Evolutionary conservation across 1,140 invertebrate genomes (phyloP).

Genomic region (Heterodera carotae): DNA sequence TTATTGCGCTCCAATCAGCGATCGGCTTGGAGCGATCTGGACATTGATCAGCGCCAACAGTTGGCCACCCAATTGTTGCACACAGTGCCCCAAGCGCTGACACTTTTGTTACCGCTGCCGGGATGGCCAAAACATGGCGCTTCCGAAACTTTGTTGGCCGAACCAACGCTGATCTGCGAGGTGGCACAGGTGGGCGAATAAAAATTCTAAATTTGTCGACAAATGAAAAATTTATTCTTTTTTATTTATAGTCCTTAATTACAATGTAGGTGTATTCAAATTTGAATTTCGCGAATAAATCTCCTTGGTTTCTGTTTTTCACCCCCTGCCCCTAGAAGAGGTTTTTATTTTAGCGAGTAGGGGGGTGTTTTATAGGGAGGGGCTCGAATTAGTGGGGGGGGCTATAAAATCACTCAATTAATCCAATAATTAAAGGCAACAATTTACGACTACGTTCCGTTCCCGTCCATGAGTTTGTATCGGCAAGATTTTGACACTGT

Average conservation of each 20-base stretch:
- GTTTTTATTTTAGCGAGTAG: too few species aligned
- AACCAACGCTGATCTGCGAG: conserved; percentile 22
- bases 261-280: neutral
- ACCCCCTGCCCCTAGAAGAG: too few species aligned
- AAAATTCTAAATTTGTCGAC: neutral
- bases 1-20: conserved; percentile 21
- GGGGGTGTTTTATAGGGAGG: too few species aligned
- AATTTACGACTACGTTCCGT: conserved; percentile 16
- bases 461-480: conserved; percentile 29
- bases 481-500: conserved; percentile 23
- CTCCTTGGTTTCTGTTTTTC: too few species aligned
- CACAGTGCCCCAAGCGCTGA: neutral
- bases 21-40: conserved; percentile 15
- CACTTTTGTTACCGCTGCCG: conserved; percentile 11
- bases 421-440: neutral
- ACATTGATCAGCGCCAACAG: neutral
- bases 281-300: too few species aligned
- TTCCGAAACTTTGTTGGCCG: conserved; percentile 17
- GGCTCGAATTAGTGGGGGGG: too few species aligned
- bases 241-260: neutral
- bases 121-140: conserved; percentile 5
- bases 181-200: conserved; percentile 10
- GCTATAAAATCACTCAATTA: too few species aligned
- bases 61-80: conserved; percentile 11
- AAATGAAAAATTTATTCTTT: neutral